Conservation (phyloP, 2,113 vertebrate genomes). For the Aix galericulata region DNA sequence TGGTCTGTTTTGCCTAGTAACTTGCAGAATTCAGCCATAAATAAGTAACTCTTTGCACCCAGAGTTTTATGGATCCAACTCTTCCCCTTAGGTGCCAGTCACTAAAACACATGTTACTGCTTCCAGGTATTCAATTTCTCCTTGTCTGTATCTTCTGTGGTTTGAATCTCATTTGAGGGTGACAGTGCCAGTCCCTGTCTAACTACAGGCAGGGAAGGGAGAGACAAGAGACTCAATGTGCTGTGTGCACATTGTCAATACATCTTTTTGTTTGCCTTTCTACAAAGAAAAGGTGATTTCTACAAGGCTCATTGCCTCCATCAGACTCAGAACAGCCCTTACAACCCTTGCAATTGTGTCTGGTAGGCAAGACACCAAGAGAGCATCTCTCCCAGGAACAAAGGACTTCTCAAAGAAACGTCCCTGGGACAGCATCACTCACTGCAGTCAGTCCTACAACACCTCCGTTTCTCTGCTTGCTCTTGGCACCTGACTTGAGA, state of each 20-base stretch:
- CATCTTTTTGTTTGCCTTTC: neutral
- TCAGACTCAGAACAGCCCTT: neutral
- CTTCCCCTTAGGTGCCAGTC: neutral
- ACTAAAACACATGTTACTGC: neutral
- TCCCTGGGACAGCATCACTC: neutral
- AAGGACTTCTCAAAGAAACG: neutral
- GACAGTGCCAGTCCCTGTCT: neutral
- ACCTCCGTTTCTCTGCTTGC: neutral
- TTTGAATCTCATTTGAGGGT: neutral
- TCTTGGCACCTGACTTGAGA: neutral
- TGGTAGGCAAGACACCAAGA: neutral
- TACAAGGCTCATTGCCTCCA: neutral
- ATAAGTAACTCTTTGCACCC: neutral
- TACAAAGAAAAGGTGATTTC: neutral
- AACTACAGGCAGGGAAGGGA: neutral
- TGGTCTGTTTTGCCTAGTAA: neutral
- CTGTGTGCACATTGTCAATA: neutral
- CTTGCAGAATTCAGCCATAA: slow-evolving; percentile 13
- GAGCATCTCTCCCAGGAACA: neutral
- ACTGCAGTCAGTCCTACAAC: neutral
- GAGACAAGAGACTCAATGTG: neutral
- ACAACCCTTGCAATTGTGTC: neutral
- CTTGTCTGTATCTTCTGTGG: neutral
- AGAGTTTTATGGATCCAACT: neutral
- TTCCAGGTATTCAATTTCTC: neutral